Conservation (phyloP, 2,113 vertebrate genomes). For the Engystomops pustulosus region DNA sequence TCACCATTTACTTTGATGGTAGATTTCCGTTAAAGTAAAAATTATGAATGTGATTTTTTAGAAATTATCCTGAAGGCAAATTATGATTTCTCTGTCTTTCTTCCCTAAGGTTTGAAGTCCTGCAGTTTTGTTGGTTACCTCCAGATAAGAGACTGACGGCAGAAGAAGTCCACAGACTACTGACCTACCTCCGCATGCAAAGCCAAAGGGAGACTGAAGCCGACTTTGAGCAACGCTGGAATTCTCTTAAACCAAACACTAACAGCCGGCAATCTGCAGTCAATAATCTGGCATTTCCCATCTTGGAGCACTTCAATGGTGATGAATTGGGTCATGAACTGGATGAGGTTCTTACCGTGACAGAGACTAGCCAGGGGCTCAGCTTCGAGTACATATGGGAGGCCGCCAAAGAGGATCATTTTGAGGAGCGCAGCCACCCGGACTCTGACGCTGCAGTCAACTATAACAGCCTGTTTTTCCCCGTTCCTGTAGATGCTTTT, state of each 20-base stretch:
- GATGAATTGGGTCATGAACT: conserved; percentile 87
- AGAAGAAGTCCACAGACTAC: conserved; percentile 90
- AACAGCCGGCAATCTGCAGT: conserved; percentile 77
- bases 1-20: no score
- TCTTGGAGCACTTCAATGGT: conserved; percentile 88
- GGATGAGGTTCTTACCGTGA: conserved; percentile 94
- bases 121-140: conserved; percentile 95
- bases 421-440: conserved; percentile 76
- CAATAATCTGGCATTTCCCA: conserved; percentile 89
- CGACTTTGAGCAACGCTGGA: conserved; percentile 96
- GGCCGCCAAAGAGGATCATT: conserved; percentile 92
- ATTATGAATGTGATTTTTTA: no score
- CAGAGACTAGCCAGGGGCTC: conserved; percentile 93
- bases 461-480: conserved; percentile 93
- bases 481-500: conserved; percentile 82
- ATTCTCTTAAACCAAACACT: conserved; percentile 87
- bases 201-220: conserved; percentile 89
- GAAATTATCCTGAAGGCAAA: no score
- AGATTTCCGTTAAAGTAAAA: no score
- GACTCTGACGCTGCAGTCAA: conserved; percentile 81
- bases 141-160: conserved; percentile 90
- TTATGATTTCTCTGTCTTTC: background rate
- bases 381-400: conserved; percentile 98
- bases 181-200: conserved; percentile 94
- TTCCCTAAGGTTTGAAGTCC: conserved; percentile 88